A percentile compares a stretch with the other conserved stretches of the same genome.
Conservation (phyloP, 2,888 invertebrate genomes). For the Apodemia hepburni region DNA sequence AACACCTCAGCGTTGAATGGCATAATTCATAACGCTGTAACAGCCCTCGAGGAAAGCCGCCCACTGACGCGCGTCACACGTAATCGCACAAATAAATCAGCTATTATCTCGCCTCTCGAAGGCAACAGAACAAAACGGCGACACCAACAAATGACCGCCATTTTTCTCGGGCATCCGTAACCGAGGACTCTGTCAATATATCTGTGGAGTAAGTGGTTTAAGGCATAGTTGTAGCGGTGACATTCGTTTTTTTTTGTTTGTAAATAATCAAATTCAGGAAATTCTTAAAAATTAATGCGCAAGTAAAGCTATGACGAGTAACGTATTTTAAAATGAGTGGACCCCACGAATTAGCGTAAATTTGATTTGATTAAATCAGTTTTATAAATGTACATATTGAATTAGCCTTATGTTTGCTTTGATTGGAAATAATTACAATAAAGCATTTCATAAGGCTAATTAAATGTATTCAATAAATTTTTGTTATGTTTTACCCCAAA, state of each 20-base stretch:
- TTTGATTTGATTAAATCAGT: no score
- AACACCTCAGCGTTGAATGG: slow-evolving; percentile 25
- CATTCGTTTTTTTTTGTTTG: background rate
- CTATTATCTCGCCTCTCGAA: slow-evolving; percentile 76
- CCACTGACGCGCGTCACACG: slow-evolving; percentile 48
- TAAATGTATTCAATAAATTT: no score
- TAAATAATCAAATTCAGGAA: background rate
- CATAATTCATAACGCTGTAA: slow-evolving; percentile 26
- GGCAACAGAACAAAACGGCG: slow-evolving; percentile 74
- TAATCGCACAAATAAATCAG: slow-evolving; percentile 73
- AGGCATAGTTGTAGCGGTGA: background rate
- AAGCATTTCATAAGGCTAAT: no score
- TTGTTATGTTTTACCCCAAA: no score
- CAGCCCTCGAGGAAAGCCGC: slow-evolving; percentile 32
- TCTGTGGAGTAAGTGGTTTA: slow-evolving; percentile 42
- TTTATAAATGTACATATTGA: no score
- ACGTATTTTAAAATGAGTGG: no score
- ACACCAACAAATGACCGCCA: slow-evolving; percentile 76
- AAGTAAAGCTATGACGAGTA: no score
- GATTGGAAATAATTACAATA: no score
- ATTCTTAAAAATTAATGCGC: no score
- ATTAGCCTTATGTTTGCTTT: no score
- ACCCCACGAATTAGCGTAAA: no score
- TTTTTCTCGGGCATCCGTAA: slow-evolving; percentile 73
- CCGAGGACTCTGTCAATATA: slow-evolving; percentile 78